Evolutionary conservation across 2,113 vertebrate species (phyloP), one percentile per base, ranked within the genome.

Genomic region (Callithrix jacchus): DNA sequence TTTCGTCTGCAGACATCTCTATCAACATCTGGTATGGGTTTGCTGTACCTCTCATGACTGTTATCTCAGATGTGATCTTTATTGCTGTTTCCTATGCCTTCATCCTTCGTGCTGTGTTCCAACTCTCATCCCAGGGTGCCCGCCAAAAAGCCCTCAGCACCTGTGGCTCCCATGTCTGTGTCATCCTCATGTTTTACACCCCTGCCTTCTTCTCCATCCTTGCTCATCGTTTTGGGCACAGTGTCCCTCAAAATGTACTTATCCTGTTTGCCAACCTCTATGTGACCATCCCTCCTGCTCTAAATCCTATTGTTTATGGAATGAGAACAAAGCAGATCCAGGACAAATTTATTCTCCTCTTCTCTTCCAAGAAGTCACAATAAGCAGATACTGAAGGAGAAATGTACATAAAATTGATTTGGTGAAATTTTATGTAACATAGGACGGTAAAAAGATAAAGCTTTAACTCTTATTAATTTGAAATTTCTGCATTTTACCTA

Each of bases 1-100:
- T 98, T 37, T 96, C 97, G 6, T 97, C 95, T 27, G 97, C 96
- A 68, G 97, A 97, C 37, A 98, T 97, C 68, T 97, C 95, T 30
- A 52, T 97, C 73, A 97, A 98, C 49, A 91, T 97, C 56, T 97
- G 95, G 96, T 98, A 97, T 4, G 96, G 97, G n/a, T 97, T 98
- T 95, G 45, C 61, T 49, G 95, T 98, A 25, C 97, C 79, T n/a
- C 16, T 97, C 7, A 96, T 97, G 96, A 94, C 49, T 12, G 97
- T 97, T 30, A 12, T 42, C 54, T 97, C 95, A 1, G 97, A 98
- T 70, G 93, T 97, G 45, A 45, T 97, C 40, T 71, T 97, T 71
- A 97, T 97, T 66, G 68, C 87, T 40, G 56, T 97, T 37, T 98
- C 97, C 79, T 97, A 98, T 3, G 8, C 35, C 27, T 95, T 98